A percentile compares a stretch with the other conserved stretches of the same genome.
Evolutionary conservation across 2,797 vertebrate genomes (phyloP).

Genomic region (Fistularia tabacaria): DNA sequence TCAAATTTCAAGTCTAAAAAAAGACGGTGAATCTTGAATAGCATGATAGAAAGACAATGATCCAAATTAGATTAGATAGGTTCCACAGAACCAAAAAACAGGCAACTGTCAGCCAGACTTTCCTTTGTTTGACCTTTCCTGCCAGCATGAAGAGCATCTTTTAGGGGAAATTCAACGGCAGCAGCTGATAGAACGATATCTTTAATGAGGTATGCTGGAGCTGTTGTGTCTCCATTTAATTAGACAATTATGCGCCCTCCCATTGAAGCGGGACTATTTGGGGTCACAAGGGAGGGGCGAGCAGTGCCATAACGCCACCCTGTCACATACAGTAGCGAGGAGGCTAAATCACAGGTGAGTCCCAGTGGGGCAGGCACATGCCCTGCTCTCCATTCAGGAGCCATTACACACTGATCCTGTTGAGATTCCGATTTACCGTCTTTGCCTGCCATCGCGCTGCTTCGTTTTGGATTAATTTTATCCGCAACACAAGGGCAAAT

Average conservation of each 20-base stretch:
- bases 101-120: conserved; percentile 8
- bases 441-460: conserved; percentile 49
- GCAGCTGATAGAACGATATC: conserved; percentile 57
- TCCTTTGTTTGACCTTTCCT: conserved; percentile 65
- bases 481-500: conserved; percentile 27
- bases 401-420: conserved; percentile 45
- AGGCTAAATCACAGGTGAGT: conserved; percentile 66
- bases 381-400: conserved; percentile 44
- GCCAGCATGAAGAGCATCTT: conserved; percentile 47
- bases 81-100: conserved; percentile 7
- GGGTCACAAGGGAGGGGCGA: conserved; percentile 55
- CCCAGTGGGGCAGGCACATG: conserved; percentile 41
- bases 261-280: conserved; percentile 51
- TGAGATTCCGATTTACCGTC: conserved; percentile 50
- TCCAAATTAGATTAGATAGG: neutral
- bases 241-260: conserved; percentile 73
- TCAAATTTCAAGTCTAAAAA: neutral
- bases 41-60: neutral
- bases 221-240: conserved; percentile 70
- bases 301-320: conserved; percentile 52
- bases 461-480: conserved; percentile 45
- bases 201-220: conserved; percentile 39
- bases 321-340: conserved; percentile 45
- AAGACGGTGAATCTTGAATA: neutral
- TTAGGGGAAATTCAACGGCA: conserved; percentile 34